Conservation (phyloP, 2,797 vertebrate species). For the Menidia menidia region DNA sequence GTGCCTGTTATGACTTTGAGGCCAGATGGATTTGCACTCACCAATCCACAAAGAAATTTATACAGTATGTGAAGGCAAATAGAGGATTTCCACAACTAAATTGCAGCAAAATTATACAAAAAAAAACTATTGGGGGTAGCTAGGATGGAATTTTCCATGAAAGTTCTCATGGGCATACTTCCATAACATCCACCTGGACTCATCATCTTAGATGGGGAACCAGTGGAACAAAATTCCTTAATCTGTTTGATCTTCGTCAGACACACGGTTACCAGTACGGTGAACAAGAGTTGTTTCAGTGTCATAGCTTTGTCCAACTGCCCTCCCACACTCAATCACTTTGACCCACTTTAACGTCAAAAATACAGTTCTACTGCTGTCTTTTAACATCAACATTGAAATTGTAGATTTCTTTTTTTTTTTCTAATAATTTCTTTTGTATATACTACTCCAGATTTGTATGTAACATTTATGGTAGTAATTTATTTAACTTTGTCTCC, state of each 20-base stretch:
- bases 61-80: too few species aligned
- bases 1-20: background rate
- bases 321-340: slow-evolving; percentile 29
- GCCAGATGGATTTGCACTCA: background rate
- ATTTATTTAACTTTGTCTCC: slow-evolving; percentile 88
- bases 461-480: slow-evolving; percentile 87
- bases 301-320: background rate
- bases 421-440: slow-evolving; percentile 83
- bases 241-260: slow-evolving; percentile 6
- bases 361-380: slow-evolving; percentile 80
- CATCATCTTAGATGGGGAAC: too few species aligned
- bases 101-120: background rate
- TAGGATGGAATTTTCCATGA: background rate
- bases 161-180: background rate
- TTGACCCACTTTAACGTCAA: slow-evolving; percentile 52
- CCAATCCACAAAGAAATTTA: background rate
- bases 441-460: slow-evolving; percentile 87
- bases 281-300: slow-evolving; percentile 12
- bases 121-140: background rate
- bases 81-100: background rate
- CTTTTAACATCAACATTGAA: slow-evolving; percentile 74
- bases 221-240: background rate
- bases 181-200: too few species aligned
- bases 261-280: slow-evolving; percentile 54
- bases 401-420: slow-evolving; percentile 79